These are phyloP conservation scores for Andinoacara biseriatus DNA, from an alignment of 2,113 vertebrate genomes.

Conservation along the genomic window DNA sequence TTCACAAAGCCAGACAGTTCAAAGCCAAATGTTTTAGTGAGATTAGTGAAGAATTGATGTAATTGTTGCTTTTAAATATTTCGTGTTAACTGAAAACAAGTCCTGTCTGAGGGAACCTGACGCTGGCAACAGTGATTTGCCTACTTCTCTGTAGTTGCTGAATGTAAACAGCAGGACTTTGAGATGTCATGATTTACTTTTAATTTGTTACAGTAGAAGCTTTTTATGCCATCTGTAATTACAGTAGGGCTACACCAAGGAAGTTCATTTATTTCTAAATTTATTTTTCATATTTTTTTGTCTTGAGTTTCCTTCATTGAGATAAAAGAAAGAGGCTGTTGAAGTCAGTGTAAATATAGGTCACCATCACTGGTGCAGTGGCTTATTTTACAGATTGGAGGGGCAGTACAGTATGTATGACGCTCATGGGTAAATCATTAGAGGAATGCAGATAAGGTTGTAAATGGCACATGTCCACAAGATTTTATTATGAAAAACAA, in stretches of 20 bases:
- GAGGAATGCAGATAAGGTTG: constrained; percentile 57
- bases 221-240: constrained; percentile 64
- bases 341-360: constrained; percentile 71
- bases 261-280: constrained; percentile 34
- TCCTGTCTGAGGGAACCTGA: not conserved
- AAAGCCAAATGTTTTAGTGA: constrained; percentile 15
- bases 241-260: constrained; percentile 14
- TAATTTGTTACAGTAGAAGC: constrained; percentile 15
- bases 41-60: constrained; percentile 3
- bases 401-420: constrained; percentile 35
- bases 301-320: constrained; percentile 41
- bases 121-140: not conserved
- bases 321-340: constrained; percentile 39
- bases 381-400: constrained; percentile 66
- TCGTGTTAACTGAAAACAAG: constrained; percentile 11
- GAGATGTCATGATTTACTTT: constrained; percentile 13
- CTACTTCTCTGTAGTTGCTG: not conserved
- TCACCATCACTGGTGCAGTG: constrained; percentile 58
- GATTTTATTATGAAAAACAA: not conserved
- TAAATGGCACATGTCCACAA: constrained; percentile 8
- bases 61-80: constrained; percentile 16
- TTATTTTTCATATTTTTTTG: constrained; percentile 48
- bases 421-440: constrained; percentile 44
- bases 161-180: constrained; percentile 24
- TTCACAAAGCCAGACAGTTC: constrained; percentile 17